Percentiles rank a stretch among this genome's conserved stretches.
Evolutionary conservation across 2,888 invertebrate species (phyloP).

Genomic region (Polydrusus tereticollis): DNA sequence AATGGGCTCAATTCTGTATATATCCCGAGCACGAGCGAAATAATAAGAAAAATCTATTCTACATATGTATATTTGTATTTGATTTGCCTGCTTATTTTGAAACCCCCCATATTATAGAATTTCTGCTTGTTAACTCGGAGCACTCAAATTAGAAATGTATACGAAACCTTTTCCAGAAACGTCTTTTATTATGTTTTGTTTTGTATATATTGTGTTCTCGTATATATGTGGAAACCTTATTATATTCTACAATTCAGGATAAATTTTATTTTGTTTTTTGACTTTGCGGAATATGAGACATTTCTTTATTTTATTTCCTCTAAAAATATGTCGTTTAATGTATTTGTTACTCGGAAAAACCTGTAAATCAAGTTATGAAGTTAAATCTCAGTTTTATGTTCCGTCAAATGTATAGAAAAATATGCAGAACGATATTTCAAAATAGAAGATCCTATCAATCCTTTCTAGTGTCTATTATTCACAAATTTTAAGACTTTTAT

Average conservation of each 20-base stretch:
- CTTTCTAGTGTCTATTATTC: no score
- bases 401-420: no score
- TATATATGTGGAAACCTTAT: constrained; percentile 41
- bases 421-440: no score
- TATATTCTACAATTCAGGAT: constrained; percentile 40
- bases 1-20: constrained; percentile 41
- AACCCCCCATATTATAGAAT: constrained; percentile 47
- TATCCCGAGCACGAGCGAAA: constrained; percentile 36
- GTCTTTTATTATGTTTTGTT: constrained; percentile 45
- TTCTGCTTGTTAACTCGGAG: constrained; percentile 45
- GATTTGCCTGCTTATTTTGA: constrained; percentile 47
- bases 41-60: constrained; percentile 42
- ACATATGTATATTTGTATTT: constrained; percentile 49
- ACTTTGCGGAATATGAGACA: constrained; percentile 22
- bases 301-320: constrained; percentile 14
- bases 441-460: no score
- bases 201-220: constrained; percentile 36
- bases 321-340: constrained; percentile 20
- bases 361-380: background rate
- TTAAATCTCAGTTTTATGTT: background rate
- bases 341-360: constrained; percentile 14
- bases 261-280: constrained; percentile 39
- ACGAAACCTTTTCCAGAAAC: constrained; percentile 43
- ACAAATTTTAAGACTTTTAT: no score
- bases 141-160: constrained; percentile 49